Base-by-base conservation (phyloP, 2,888 invertebrate genomes). In the Eugnorisma glareosa region DNA sequence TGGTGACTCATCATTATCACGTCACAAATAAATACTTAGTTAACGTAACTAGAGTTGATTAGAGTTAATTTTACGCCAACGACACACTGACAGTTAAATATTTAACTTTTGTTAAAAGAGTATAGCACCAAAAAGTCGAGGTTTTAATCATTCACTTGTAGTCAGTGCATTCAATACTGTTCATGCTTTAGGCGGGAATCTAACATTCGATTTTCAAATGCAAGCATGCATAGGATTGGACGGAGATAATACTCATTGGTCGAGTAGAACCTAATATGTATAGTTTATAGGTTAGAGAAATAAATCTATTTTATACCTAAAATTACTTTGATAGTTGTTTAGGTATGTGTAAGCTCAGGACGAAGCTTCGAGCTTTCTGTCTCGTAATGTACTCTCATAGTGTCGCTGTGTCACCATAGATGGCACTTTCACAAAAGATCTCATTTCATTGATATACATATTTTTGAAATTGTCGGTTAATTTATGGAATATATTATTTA, bases 241-340 rank as follows among this genome's bases (percentile, higher is more conserved):
- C 81, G 80, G 81, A 78, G 81, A 73, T 79, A 93, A 95, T 95
- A 95, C 95, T 95, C 94, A 91, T 89, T 73, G 73, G 69, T 77
- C 81, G 77, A 72, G 64, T 86, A 89, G 90, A 87, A 88, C 86
- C 86, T 90, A 90, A 88, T 89, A 91, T 93, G 92, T 94, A 94
- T 93, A 94, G 92, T 91, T 92, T 90, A 88, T 94, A 93, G 93
- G 92, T 91, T 95, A 95, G 93, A 92, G 79, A 94, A 94, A 94
- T 93, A 93, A 93, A 94, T 94, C 95, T 96, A 96, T 96, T 96
- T 96, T 96, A 96, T 96, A 96, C 95, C 87, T 88, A 87, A 87
- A 79, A 72, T 87, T 88, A 88, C 89, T 88, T 88, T 81, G 48
- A 83, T 88, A 89, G 89, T 83, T 59, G 82, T 88, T 82, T 94